Evolutionary conservation across 2,113 vertebrate species (phyloP).

Genomic region (Grallaria varia): DNA sequence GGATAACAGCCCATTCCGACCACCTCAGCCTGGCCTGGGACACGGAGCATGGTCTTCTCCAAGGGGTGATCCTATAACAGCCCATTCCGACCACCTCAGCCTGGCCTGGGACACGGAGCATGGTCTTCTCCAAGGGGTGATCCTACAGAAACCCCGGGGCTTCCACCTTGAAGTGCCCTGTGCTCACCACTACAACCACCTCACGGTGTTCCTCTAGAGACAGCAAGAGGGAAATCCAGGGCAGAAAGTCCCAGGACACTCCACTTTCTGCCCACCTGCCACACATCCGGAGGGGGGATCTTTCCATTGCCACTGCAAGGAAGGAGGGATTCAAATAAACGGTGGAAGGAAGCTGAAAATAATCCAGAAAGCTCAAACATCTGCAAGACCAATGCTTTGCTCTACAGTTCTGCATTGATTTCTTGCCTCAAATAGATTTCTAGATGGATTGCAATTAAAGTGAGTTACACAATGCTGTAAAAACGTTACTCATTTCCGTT

Average conservation of each 20-base stretch:
- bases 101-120: accelerated
- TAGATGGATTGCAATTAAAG: slow-evolving; percentile 39
- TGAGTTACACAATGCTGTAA: slow-evolving; percentile 4
- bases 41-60: accelerated
- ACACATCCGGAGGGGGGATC: not conserved
- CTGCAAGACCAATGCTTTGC: slow-evolving; percentile 14
- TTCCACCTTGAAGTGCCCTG: not conserved
- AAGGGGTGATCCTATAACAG: not conserved
- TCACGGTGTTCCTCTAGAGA: not conserved
- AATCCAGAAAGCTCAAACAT: slow-evolving; percentile 33
- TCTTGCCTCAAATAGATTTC: slow-evolving; percentile 55
- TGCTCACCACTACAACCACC: not conserved
- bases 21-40: not conserved
- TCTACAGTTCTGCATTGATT: slow-evolving; percentile 30
- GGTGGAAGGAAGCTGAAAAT: not conserved
- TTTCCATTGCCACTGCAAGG: not conserved
- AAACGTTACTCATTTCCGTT: not conserved
- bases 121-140: not conserved
- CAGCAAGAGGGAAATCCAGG: not conserved
- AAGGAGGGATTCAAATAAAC: not conserved
- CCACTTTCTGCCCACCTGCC: not conserved
- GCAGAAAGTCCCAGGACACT: not conserved
- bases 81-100: not conserved
- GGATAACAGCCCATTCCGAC: not conserved
- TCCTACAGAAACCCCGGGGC: not conserved